Percentiles rank a stretch among this genome's conserved stretches.
Conservation (phyloP, 2,888 invertebrate species). For the Plagiodera versicolora region DNA sequence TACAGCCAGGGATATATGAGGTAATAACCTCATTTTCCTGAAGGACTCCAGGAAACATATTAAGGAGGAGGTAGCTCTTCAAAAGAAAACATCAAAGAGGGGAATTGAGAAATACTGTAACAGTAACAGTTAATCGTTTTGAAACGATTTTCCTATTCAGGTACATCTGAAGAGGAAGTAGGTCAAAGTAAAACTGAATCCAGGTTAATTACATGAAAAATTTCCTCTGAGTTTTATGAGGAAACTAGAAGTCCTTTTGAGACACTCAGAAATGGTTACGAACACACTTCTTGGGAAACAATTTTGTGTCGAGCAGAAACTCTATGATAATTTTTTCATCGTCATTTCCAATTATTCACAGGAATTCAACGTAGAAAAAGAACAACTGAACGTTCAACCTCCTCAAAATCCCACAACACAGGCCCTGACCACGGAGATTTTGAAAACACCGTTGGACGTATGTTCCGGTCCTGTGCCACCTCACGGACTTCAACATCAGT, state of each 20-base stretch:
- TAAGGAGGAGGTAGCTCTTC: too few species aligned
- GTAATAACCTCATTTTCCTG: too few species aligned
- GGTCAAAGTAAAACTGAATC: background rate
- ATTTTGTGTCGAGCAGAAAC: too few species aligned
- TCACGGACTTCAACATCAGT: slow-evolving; percentile 68
- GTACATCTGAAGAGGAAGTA: background rate
- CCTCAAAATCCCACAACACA: slow-evolving; percentile 56
- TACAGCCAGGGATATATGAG: too few species aligned
- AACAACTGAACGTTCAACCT: slow-evolving; percentile 66
- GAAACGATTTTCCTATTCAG: background rate
- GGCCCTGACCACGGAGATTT: slow-evolving; percentile 48
- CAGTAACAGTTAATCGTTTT: too few species aligned
- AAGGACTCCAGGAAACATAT: too few species aligned
- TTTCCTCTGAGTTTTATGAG: background rate
- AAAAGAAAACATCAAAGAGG: too few species aligned
- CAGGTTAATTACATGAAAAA: background rate
- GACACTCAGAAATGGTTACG: too few species aligned
- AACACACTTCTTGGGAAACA: too few species aligned
- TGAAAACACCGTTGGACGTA: slow-evolving; percentile 59
- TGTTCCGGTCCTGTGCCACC: slow-evolving; percentile 56
- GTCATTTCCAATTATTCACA: slow-evolving; percentile 45
- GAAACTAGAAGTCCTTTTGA: too few species aligned
- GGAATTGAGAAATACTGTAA: too few species aligned
- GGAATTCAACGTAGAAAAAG: slow-evolving; percentile 69
- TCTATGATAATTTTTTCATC: too few species aligned